Conservation (phyloP, 2,797 vertebrate genomes). For the Helarctos malayanus region DNA sequence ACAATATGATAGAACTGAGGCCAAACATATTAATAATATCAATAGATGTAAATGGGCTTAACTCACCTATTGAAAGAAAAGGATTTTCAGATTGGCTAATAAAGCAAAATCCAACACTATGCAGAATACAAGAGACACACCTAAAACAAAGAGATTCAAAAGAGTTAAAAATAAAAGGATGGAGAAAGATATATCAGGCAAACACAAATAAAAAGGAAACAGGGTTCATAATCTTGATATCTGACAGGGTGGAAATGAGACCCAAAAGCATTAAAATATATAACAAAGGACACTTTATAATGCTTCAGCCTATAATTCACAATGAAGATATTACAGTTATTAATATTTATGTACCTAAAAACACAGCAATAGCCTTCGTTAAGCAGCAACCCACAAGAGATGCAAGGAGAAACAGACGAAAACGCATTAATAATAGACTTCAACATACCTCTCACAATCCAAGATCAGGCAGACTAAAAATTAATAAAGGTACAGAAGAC, state of each 20-base stretch:
- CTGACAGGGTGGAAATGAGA: constrained; percentile 24
- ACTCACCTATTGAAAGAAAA: constrained; percentile 78
- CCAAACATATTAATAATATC: constrained; percentile 74
- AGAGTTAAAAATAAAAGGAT: constrained; percentile 77
- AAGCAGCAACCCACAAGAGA: constrained; percentile 38
- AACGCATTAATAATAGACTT: constrained; percentile 51
- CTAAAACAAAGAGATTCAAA: constrained; percentile 80
- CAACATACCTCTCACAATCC: constrained; percentile 53
- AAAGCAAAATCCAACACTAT: constrained; percentile 80
- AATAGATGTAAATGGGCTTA: constrained; percentile 75
- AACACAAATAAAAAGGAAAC: constrained; percentile 67
- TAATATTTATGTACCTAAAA: constrained; percentile 36
- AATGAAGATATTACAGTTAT: constrained; percentile 6
- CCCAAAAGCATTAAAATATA: constrained; percentile 43
- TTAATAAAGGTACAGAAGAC: constrained; percentile 14
- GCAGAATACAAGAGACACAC: constrained; percentile 75
- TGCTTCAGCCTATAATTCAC: constrained; percentile 3
- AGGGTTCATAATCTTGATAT: constrained; percentile 27
- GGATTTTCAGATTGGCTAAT: constrained; percentile 80
- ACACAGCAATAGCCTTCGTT: constrained; percentile 19
- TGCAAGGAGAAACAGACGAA: constrained; percentile 23
- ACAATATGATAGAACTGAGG: constrained; percentile 48
- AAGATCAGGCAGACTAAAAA: constrained; percentile 60
- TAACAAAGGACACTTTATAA: neutral
- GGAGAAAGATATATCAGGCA: constrained; percentile 37